Evolutionary conservation across 2,113 vertebrate genomes (phyloP).

Genomic region (Chaetodon trifascialis): DNA sequence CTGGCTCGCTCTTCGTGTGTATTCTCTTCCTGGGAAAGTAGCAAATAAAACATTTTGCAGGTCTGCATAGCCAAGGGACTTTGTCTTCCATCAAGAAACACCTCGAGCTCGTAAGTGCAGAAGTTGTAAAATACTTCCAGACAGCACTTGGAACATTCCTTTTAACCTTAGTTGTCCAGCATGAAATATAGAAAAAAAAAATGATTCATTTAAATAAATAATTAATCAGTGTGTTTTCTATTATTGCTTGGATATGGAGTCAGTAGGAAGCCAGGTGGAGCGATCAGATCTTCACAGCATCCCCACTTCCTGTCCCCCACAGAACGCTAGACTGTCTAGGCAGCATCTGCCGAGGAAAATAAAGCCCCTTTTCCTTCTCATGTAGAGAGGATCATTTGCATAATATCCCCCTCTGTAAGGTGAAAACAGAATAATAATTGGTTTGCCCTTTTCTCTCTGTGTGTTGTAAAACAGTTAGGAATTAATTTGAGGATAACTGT

Average conservation of each 20-base stretch:
- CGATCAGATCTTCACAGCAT: conserved; percentile 81
- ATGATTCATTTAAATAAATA: conserved; percentile 75
- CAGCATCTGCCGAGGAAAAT: conserved; percentile 87
- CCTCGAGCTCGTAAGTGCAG: conserved; percentile 73
- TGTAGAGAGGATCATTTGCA: conserved; percentile 88
- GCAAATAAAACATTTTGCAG: conserved; percentile 79
- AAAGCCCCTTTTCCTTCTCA: conserved; percentile 83
- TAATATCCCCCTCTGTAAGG: conserved; percentile 89
- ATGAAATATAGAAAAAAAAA: conserved; percentile 45
- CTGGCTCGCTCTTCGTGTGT: conserved; percentile 63
- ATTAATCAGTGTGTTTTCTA: conserved; percentile 78
- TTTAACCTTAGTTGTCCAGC: conserved; percentile 82
- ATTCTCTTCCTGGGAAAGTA: conserved; percentile 76
- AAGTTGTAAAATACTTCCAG: conserved; percentile 81
- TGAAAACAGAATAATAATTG: conserved; percentile 90
- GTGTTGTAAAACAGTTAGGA: conserved; percentile 91
- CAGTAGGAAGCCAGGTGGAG: conserved; percentile 81
- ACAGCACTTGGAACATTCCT: conserved; percentile 75
- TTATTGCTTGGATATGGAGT: conserved; percentile 79
- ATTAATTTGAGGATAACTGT: conserved; percentile 90
- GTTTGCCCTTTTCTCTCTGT: conserved; percentile 89
- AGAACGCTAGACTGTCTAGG: conserved; percentile 78
- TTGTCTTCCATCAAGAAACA: conserved; percentile 82
- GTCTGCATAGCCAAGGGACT: conserved; percentile 69
- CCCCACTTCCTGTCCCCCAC: conserved; percentile 79